A percentile compares a stretch with the other conserved stretches of the same genome.
Conservation (phyloP, 2,888 invertebrate species). For the Eilema griseolum region DNA sequence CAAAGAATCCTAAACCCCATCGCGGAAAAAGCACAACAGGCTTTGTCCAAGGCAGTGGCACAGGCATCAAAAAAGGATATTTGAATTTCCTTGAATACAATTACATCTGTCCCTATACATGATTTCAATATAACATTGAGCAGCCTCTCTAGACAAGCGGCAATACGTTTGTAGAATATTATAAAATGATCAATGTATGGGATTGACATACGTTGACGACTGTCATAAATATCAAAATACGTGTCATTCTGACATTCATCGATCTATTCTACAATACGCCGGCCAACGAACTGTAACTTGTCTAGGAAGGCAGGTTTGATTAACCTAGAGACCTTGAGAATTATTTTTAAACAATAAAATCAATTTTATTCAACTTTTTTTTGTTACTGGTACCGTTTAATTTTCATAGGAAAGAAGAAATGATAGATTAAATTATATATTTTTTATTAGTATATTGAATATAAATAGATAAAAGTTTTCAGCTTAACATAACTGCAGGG, state of each 20-base stretch:
- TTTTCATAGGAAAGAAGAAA: no score
- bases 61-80: background rate
- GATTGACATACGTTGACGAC: no score
- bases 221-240: no score
- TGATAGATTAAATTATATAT: no score
- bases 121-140: background rate
- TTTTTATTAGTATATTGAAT: no score
- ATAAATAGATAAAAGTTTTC: background rate
- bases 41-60: background rate
- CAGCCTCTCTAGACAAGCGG: no score
- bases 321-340: background rate
- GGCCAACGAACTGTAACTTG: no score
- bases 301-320: no score
- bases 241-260: no score
- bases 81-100: background rate
- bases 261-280: no score
- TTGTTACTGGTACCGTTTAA: background rate
- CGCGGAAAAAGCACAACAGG: background rate
- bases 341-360: background rate
- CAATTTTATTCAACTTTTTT: background rate
- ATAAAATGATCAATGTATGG: no score
- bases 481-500: background rate
- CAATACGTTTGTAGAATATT: no score
- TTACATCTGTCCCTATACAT: background rate
- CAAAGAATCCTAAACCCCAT: conserved; percentile 15